A percentile compares a stretch with the other conserved stretches of the same genome.
These are phyloP conservation scores for Epinephelus fuscoguttatus DNA, from an alignment of 2,113 vertebrate species.

Conservation along the genomic window DNA sequence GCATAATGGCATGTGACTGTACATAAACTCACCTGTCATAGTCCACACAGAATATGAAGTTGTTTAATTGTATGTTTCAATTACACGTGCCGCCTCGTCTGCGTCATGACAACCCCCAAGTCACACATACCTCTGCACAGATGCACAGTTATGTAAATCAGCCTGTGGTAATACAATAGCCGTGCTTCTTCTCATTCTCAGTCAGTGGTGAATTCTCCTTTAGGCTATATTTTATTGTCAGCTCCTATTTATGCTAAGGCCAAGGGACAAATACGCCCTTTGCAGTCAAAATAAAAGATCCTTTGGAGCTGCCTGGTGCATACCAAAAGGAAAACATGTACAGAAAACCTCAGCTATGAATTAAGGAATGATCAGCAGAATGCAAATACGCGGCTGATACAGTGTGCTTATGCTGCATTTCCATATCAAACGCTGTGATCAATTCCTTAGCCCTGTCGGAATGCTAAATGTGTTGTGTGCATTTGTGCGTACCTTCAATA, in stretches of 20 bases:
- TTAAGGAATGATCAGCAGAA: constrained; percentile 73
- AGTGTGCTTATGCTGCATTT: constrained; percentile 63
- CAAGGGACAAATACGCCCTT: constrained; percentile 52
- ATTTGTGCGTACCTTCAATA: not conserved
- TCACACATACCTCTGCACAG: not conserved
- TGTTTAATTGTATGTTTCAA: constrained; percentile 20
- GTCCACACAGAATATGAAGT: not conserved
- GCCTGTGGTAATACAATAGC: not conserved
- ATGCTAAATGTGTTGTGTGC: constrained; percentile 16
- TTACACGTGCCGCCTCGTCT: not conserved
- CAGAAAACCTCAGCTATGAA: constrained; percentile 34
- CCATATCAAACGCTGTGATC: constrained; percentile 64
- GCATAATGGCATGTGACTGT: not conserved
- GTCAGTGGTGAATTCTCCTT: constrained; percentile 35
- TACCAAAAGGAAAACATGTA: constrained; percentile 46
- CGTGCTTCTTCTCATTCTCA: constrained; percentile 1
- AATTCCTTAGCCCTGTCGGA: constrained; percentile 51
- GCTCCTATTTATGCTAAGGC: constrained; percentile 47
- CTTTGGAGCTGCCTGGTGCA: constrained; percentile 30
- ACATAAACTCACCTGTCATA: not conserved
- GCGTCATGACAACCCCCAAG: not conserved
- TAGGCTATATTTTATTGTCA: constrained; percentile 61
- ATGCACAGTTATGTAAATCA: constrained; percentile 24
- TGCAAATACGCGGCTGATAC: constrained; percentile 55
- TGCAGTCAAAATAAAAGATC: constrained; percentile 63